A percentile compares a stretch with the other conserved stretches of the same genome.
Conservation (phyloP, 30 jellyfish, hydroid and myxozoan genomes). For the Hydractinia symbiolongicarpus region DNA sequence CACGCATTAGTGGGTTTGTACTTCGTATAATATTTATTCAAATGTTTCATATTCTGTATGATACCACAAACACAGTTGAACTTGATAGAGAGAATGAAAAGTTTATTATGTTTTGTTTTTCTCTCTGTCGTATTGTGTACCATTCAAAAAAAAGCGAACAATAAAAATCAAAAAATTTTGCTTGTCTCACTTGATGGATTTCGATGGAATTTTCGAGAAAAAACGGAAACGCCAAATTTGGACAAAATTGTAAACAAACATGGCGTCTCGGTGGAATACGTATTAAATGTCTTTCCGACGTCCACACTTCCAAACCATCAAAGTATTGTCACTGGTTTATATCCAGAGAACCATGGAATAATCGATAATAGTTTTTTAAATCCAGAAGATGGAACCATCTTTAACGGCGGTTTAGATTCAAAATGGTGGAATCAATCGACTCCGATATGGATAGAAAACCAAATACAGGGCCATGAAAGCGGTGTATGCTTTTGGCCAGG, state of each 20-base stretch:
- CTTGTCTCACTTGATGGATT: slow-evolving; percentile 72
- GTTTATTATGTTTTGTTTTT: too few relatives aligned
- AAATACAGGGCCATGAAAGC: slow-evolving; percentile 49
- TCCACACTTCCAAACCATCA: slow-evolving; percentile 73
- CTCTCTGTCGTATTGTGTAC: too few relatives aligned
- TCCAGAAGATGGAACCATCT: slow-evolving; percentile 9
- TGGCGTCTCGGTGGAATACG: slow-evolving; percentile 63
- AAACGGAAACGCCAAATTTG: slow-evolving; percentile 30
- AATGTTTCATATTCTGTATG: too few relatives aligned
- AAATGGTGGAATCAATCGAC: slow-evolving; percentile 74
- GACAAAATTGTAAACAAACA: slow-evolving; percentile 21
- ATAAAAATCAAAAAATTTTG: slow-evolving; percentile 35
- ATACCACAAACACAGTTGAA: too few relatives aligned
- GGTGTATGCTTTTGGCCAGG: slow-evolving; percentile 87
- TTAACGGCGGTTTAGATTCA: slow-evolving; percentile 37
- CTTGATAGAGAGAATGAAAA: too few relatives aligned
- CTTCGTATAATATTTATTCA: too few relatives aligned
- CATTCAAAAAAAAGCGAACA: too few relatives aligned
- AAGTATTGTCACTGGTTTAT: slow-evolving; percentile 74
- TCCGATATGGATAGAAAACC: slow-evolving; percentile 77
- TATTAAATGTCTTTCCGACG: slow-evolving; percentile 72
- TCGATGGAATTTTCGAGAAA: slow-evolving; percentile 52
- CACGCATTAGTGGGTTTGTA: too few relatives aligned
- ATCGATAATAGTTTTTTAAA: slow-evolving; percentile 47
- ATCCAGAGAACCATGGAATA: slow-evolving; percentile 81